A percentile compares a stretch with the other conserved stretches of the same genome.
Conservation (phyloP, 2,888 invertebrate genomes). For the Cataglyphis rosenhaueri region DNA sequence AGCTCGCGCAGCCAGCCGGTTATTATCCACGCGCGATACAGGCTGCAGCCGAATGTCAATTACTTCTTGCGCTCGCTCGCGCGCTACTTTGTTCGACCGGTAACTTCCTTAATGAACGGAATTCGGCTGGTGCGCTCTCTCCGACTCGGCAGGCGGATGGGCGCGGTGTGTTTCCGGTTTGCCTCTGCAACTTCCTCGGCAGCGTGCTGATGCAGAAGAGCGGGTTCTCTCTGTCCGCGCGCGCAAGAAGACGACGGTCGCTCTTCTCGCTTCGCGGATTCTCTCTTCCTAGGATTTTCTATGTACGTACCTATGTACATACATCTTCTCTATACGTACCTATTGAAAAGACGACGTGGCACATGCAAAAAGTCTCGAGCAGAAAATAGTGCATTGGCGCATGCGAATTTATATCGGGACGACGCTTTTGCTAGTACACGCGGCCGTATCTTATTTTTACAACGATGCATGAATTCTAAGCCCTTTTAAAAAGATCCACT, state of each 20-base stretch:
- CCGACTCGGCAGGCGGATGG: neutral
- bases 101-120: constrained; percentile 62
- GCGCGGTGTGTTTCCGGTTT: constrained; percentile 27
- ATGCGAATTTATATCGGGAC: constrained; percentile 48
- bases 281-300: constrained; percentile 18
- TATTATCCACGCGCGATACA: constrained; percentile 46
- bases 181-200: constrained; percentile 43
- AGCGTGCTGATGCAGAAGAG: constrained; percentile 54
- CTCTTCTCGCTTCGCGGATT: constrained; percentile 47
- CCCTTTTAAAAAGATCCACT: constrained; percentile 49
- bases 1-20: constrained; percentile 21
- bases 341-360: constrained; percentile 29
- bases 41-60: constrained; percentile 37
- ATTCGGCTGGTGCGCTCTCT: constrained; percentile 40
- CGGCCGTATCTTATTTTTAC: constrained; percentile 41
- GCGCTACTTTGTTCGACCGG: constrained; percentile 39
- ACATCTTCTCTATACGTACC: neutral
- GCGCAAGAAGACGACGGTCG: constrained; percentile 28
- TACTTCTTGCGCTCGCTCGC: constrained; percentile 27
- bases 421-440: neutral
- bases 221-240: constrained; percentile 2
- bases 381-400: constrained; percentile 62
- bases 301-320: too few species aligned
- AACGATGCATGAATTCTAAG: constrained; percentile 42
- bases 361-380: constrained; percentile 58